Base-by-base conservation (phyloP, 2,888 invertebrate species). In the Caenorhabditis becei region DNA sequence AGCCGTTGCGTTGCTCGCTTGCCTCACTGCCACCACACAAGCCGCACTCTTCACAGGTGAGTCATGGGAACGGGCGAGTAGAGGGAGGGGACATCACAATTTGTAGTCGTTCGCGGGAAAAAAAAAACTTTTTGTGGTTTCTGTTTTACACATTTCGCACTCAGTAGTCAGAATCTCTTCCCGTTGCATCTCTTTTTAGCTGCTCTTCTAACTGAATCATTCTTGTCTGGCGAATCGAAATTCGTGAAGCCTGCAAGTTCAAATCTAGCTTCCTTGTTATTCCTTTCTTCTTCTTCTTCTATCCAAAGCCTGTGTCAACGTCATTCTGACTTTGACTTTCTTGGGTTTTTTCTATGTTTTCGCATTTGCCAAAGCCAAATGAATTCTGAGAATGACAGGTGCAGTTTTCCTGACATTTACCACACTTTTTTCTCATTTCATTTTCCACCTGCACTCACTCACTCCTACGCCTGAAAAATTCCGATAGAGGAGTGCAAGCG, bases 11-110 rank as follows among this genome's bases (percentile, higher is more conserved):
- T 61, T 82, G 67, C 72, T 82, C 71, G 82, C 82, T 59, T 77
- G 72, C 65, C 72, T 82, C 67, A 47, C 59, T 65, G 69, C 74
- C 59, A 74, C 77, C 59, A 74, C 77, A 63, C 66, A 82, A 7
- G 82, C 82, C 54, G 62, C 82, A 59, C 70, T 77, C 61, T 82
- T 72, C 74, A 77, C 82, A 82, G 82, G 82, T 82, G 62, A 71
- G 80, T 75, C 70, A 18, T 44, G 41, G 16, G 41, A 41, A 16
- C 11, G 41, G 16, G 10, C 10, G 32, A 32, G 32, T 7, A 7
- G 32, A 32, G 32, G 41, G 41, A 14, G 11, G 14, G 41, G 41
- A 11, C n/a, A n/a, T 32, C 32, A 10, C 8, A 14, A 41, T 41
- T 41, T 41, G 41, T 41, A 41, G 41, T 14, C 14, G 41, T 41